These are phyloP conservation scores for Synergus gifuensis DNA, from an alignment of 2,888 invertebrate species.

Conservation along the genomic window DNA sequence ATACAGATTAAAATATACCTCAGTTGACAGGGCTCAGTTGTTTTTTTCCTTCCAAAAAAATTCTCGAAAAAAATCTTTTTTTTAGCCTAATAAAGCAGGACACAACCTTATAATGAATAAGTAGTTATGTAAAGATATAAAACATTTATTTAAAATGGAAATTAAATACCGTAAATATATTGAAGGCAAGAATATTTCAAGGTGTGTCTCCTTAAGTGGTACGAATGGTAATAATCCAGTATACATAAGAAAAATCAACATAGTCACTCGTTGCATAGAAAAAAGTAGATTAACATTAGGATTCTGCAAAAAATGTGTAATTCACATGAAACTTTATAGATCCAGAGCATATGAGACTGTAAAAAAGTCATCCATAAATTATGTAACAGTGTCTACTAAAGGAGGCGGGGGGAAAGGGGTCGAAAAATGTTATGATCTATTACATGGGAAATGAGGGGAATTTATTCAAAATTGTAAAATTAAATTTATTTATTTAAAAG, in stretches of 20 bases:
- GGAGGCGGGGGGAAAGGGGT: too few relatives aligned
- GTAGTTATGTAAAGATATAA: not conserved
- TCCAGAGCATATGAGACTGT: slow-evolving; percentile 7
- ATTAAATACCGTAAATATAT: slow-evolving; percentile 76
- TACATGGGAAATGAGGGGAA: too few relatives aligned
- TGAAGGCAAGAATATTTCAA: slow-evolving; percentile 83
- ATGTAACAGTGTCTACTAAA: not conserved
- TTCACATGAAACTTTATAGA: slow-evolving; percentile 36
- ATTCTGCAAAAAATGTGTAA: slow-evolving; percentile 78
- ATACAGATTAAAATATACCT: too few relatives aligned
- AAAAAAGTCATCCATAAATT: too few relatives aligned
- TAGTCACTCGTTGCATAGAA: slow-evolving; percentile 80
- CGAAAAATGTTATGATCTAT: too few relatives aligned
- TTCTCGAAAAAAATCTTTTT: too few relatives aligned
- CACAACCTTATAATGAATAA: too few relatives aligned
- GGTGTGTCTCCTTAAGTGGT: slow-evolving; percentile 82
- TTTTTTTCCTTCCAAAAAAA: too few relatives aligned
- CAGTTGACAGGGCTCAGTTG: too few relatives aligned
- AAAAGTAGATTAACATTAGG: slow-evolving; percentile 82
- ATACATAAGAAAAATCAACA: slow-evolving; percentile 80
- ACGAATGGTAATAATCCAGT: slow-evolving; percentile 83
- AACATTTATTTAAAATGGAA: not conserved
- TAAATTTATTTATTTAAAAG: too few relatives aligned
- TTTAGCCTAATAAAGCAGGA: too few relatives aligned
- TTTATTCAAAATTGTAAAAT: too few relatives aligned